Conservation (phyloP, 2,888 invertebrate species). For the Drosophila emarginata region DNA sequence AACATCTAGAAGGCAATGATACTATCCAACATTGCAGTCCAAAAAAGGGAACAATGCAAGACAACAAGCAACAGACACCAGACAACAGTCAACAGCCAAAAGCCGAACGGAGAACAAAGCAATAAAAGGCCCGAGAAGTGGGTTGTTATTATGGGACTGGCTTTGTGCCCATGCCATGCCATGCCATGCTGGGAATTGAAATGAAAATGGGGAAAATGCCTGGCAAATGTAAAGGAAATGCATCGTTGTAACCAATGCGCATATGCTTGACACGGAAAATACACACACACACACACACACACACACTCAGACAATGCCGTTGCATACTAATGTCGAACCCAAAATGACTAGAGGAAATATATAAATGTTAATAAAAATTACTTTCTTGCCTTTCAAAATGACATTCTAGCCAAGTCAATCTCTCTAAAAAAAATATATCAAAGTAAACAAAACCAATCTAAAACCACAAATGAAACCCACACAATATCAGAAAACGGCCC, state of each 20-base stretch:
- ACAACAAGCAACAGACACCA: slow-evolving; percentile 19
- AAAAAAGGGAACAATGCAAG: slow-evolving; percentile 66
- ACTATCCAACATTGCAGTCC: slow-evolving; percentile 32
- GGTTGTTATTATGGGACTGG: slow-evolving; percentile 43
- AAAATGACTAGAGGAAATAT: slow-evolving; percentile 45
- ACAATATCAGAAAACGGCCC: slow-evolving; percentile 29
- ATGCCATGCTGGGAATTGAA: slow-evolving; percentile 51
- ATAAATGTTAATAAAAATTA: slow-evolving; percentile 55
- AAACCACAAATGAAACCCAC: too few relatives aligned
- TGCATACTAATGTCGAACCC: slow-evolving; percentile 58
- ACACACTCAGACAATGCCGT: slow-evolving; percentile 32
- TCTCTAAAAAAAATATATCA: too few relatives aligned
- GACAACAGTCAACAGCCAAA: background rate
- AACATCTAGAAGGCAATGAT: slow-evolving; percentile 44
- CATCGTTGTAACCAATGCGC: slow-evolving; percentile 44
- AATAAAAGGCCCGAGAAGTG: slow-evolving; percentile 64
- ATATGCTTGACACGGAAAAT: slow-evolving; percentile 73
- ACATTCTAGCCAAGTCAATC: slow-evolving; percentile 29
- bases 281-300: slow-evolving; percentile 18
- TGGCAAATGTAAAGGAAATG: slow-evolving; percentile 43
- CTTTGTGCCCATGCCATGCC: background rate
- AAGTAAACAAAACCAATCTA: background rate
- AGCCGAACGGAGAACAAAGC: slow-evolving; percentile 50
- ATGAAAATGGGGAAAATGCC: slow-evolving; percentile 43
- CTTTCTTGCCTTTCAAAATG: slow-evolving; percentile 51